Evolutionary conservation across 2,797 vertebrate genomes (phyloP).

Genomic region (Aeoliscus strigatus): DNA sequence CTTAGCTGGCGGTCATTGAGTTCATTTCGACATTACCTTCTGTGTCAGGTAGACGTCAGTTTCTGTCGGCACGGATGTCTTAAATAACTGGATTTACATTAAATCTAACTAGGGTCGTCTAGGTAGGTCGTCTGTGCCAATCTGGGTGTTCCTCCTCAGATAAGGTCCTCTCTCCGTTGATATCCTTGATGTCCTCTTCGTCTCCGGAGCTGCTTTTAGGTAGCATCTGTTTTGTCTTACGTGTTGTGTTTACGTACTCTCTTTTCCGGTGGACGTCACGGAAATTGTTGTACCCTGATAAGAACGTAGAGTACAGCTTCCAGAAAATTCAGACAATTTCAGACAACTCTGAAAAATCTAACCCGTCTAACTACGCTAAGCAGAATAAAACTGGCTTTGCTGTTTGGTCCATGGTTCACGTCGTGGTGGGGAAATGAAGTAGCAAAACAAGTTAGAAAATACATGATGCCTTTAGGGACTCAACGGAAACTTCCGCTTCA

Average conservation of each 20-base stretch:
- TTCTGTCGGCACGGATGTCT: no score
- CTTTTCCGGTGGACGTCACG: constrained; percentile 52
- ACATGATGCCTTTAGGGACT: constrained; percentile 5
- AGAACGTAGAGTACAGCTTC: constrained; percentile 16
- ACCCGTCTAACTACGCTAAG: no score
- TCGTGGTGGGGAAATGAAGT: no score
- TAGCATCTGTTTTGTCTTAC: constrained; percentile 53
- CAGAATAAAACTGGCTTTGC: no score
- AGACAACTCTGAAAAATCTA: neutral
- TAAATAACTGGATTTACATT: neutral
- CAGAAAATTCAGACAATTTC: constrained; percentile 18
- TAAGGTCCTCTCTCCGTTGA: neutral
- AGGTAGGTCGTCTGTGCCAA: constrained; percentile 10
- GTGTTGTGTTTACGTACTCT: constrained; percentile 29
- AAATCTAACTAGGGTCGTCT: constrained; percentile 50
- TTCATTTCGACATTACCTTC: constrained; percentile 22
- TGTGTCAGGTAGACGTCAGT: constrained; percentile 6
- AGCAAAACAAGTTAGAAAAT: neutral
- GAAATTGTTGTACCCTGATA: constrained; percentile 43
- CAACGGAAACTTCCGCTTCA: neutral
- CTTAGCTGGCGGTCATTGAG: neutral
- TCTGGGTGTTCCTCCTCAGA: neutral
- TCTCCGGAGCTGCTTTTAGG: constrained; percentile 17
- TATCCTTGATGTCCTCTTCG: constrained; percentile 11
- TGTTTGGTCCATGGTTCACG: no score